Evolutionary conservation across 2,113 vertebrate species (phyloP).

Genomic region (Leuciscus idus): DNA sequence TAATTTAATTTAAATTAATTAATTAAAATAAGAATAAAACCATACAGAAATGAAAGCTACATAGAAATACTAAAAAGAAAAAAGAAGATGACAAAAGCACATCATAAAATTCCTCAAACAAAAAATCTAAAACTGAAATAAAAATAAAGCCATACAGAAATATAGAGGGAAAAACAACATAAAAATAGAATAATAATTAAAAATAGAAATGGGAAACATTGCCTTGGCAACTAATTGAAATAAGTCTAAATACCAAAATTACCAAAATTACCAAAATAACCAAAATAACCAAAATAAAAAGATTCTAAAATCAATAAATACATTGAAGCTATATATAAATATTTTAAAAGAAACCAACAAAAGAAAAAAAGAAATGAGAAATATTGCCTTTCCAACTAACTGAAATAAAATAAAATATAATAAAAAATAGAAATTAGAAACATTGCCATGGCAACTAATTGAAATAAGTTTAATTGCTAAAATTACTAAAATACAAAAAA

Average conservation of each 20-base stretch:
- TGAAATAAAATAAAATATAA: background rate
- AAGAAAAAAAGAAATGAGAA: background rate
- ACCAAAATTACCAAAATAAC: background rate
- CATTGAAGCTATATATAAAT: background rate
- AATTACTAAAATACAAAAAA: too few relatives aligned
- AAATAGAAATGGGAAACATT: too few relatives aligned
- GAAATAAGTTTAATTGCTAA: background rate
- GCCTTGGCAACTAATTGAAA: too few relatives aligned
- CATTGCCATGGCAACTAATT: background rate
- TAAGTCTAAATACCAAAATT: too few relatives aligned
- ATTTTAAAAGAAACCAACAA: too few relatives aligned
- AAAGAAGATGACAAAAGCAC: too few relatives aligned
- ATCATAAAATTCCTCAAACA: background rate
- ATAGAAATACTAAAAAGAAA: background rate
- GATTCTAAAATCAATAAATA: background rate
- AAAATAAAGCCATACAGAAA: too few relatives aligned
- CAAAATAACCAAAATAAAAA: background rate
- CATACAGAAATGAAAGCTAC: background rate
- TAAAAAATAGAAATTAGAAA: background rate
- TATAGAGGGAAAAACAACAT: too few relatives aligned
- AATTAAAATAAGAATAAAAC: background rate
- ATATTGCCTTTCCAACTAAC: background rate
- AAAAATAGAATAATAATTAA: too few relatives aligned
- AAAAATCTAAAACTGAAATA: background rate
- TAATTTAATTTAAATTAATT: background rate